Conservation (phyloP, 2,888 invertebrate species). For the Slavum lentiscoides region DNA sequence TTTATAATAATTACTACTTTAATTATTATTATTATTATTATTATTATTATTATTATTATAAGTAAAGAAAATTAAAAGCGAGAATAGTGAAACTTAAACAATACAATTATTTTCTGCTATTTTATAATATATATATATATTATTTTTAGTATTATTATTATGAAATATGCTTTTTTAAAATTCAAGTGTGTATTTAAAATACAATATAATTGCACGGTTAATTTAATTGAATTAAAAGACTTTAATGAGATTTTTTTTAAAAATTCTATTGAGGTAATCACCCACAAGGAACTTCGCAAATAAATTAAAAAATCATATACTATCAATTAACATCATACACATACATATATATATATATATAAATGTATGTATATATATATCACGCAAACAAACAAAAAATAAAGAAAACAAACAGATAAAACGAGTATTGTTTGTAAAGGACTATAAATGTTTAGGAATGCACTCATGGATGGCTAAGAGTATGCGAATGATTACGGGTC, state of each 20-base stretch:
- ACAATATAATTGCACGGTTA: constrained; percentile 9
- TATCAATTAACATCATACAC: constrained; percentile 34
- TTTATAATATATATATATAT: background rate
- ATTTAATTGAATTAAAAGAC: constrained; percentile 13
- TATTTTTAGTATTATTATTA: constrained; percentile 23
- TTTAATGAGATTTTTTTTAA: constrained; percentile 34
- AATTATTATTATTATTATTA: too few relatives aligned
- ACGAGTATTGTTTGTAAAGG: constrained; percentile 33
- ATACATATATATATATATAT: constrained; percentile 15
- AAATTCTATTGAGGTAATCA: constrained; percentile 46
- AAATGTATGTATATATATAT: constrained; percentile 7
- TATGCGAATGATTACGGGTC: constrained; percentile 41
- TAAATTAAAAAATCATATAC: constrained; percentile 31
- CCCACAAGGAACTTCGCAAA: constrained; percentile 43
- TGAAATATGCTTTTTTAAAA: background rate
- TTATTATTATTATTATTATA: too few relatives aligned
- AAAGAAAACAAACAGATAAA: constrained; percentile 46
- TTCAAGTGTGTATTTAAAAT: constrained; percentile 22
- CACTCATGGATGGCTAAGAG: constrained; percentile 46
- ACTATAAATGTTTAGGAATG: constrained; percentile 48
- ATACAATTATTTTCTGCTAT: constrained; percentile 2
- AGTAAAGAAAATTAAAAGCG: constrained; percentile 23
- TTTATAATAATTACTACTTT: too few relatives aligned
- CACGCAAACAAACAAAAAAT: constrained; percentile 24
- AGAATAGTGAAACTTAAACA: constrained; percentile 22